phyloP scores from a whole-genome alignment of 2,888 invertebrate genomes.

The Lysandra bellargus region DNA sequence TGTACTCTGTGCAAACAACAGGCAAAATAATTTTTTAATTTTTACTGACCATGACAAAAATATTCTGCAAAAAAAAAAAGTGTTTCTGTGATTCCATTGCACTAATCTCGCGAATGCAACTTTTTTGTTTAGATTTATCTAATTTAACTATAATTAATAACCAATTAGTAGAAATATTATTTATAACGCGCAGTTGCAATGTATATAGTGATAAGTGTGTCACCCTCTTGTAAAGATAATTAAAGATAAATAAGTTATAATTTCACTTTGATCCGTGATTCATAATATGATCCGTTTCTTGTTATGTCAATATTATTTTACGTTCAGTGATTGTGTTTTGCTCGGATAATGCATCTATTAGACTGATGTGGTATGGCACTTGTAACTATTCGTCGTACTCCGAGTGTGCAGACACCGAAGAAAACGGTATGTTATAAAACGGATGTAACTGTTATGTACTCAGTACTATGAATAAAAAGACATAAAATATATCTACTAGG shows the following conservation, averaged over 20 bases:
- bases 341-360: slow-evolving; percentile 70
- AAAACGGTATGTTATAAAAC: slow-evolving; percentile 69
- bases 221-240: slow-evolving; percentile 39
- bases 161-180: slow-evolving; percentile 34
- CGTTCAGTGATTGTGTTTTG: slow-evolving; percentile 70
- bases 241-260: slow-evolving; percentile 40
- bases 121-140: slow-evolving; percentile 38
- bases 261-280: slow-evolving; percentile 56
- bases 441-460: slow-evolving; percentile 47
- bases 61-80: slow-evolving; percentile 22
- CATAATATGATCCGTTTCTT: slow-evolving; percentile 61
- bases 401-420: slow-evolving; percentile 76
- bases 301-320: slow-evolving; percentile 64
- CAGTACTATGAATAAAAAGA: slow-evolving; percentile 42
- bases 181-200: not conserved
- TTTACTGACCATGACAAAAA: slow-evolving; percentile 9
- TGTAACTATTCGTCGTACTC: slow-evolving; percentile 77
- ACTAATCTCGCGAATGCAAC: slow-evolving; percentile 45
- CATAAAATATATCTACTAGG: slow-evolving; percentile 33
- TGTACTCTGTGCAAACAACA: not conserved
- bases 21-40: not conserved
- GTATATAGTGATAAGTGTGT: slow-evolving; percentile 39
- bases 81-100: slow-evolving; percentile 42
- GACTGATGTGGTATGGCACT: slow-evolving; percentile 78
- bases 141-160: slow-evolving; percentile 39